Conservation (phyloP, 2,113 vertebrate species). For the Notarius lentiginosus region DNA sequence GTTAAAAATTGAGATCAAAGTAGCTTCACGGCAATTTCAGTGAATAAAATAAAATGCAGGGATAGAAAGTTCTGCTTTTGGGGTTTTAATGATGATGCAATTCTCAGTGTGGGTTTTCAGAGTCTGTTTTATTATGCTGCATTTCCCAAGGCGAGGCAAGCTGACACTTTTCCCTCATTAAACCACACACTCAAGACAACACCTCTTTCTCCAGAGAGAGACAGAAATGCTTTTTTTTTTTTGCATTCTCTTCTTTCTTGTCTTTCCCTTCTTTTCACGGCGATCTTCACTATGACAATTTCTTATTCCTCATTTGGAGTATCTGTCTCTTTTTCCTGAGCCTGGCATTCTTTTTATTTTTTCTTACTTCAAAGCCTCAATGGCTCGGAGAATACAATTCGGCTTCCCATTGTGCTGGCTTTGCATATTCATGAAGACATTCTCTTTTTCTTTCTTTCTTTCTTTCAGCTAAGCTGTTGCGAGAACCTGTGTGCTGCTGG, state of each 20-base stretch:
- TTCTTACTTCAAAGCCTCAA: conserved; percentile 65
- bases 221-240: conserved; percentile 16
- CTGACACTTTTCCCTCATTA: conserved; percentile 38
- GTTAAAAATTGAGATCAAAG: conserved; percentile 10
- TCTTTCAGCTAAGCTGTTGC: conserved; percentile 12
- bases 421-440: conserved; percentile 71
- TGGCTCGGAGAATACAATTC: conserved; percentile 55
- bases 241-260: conserved; percentile 34
- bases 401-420: conserved; percentile 57
- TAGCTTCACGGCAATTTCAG: not conserved
- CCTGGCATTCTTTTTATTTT: conserved; percentile 58
- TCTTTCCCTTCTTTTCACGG: not conserved
- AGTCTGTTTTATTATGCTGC: conserved; percentile 27
- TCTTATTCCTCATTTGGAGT: conserved; percentile 64
- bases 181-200: conserved; percentile 28
- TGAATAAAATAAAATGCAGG: not conserved
- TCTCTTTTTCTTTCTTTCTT: conserved; percentile 52
- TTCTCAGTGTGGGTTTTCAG: conserved; percentile 3
- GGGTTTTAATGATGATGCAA: not conserved
- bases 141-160: conserved; percentile 34
- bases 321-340: conserved; percentile 46
- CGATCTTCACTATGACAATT: conserved; percentile 62
- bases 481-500: conserved; percentile 14
- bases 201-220: conserved; percentile 25
- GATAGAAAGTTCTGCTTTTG: conserved; percentile 9